phyloP scores from a whole-genome alignment of 2,797 vertebrate genomes.

The Spea hammondii region DNA sequence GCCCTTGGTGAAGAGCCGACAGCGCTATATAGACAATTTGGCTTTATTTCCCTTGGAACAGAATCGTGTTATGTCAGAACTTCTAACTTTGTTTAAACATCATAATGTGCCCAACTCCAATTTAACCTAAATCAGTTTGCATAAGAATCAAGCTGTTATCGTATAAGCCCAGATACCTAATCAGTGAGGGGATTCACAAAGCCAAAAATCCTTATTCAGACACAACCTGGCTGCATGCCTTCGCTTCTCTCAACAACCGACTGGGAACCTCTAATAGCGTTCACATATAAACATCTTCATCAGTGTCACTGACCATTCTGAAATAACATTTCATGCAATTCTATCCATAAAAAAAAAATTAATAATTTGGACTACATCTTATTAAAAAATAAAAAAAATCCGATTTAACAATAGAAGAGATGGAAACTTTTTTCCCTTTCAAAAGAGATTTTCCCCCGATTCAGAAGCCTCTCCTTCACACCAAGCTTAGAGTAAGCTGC shows the following conservation, averaged over 20 bases:
- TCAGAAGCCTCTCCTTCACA: too few relatives aligned
- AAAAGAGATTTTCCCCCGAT: too few relatives aligned
- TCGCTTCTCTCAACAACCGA: neutral
- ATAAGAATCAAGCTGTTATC: neutral
- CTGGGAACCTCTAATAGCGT: conserved; percentile 6
- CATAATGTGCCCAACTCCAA: neutral
- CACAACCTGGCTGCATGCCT: neutral
- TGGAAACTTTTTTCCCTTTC: too few relatives aligned
- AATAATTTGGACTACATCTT: too few relatives aligned
- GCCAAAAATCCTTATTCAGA: neutral
- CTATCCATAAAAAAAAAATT: neutral
- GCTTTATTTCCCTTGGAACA: too few relatives aligned
- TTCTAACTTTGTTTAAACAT: neutral
- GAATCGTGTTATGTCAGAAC: neutral
- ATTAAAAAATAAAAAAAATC: too few relatives aligned
- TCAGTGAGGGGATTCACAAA: neutral
- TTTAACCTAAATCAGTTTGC: conserved; percentile 2
- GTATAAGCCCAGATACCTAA: neutral
- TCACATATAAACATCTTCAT: neutral
- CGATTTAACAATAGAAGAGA: too few relatives aligned
- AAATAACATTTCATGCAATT: neutral
- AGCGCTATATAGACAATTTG: neutral
- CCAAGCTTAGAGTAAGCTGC: too few relatives aligned
- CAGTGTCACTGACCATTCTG: neutral
- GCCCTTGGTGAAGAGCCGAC: neutral